Conservation (phyloP, 2,113 vertebrate species). For the human region GRCh38 chr5:133834001-133834500, state of each 20-base stretch:
- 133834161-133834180: accelerated
- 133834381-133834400: background rate
- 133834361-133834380: background rate
- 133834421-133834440: background rate
- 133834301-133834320: background rate
- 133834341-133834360: background rate
- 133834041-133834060: background rate
- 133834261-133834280: background rate
- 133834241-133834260: background rate
- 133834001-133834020: background rate
- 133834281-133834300: background rate
- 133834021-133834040: background rate
- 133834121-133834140: background rate
- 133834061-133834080: too few relatives aligned
- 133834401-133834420: background rate
- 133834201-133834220: too few relatives aligned
- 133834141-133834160: background rate
- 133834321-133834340: background rate
- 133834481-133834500: background rate
- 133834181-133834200: background rate
- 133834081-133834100: background rate
- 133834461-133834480: background rate
- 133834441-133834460: background rate
- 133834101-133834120: background rate
- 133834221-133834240: background rate